Base-by-base conservation (phyloP, 2,888 invertebrate genomes). In the Steinernema scapterisci region DNA sequence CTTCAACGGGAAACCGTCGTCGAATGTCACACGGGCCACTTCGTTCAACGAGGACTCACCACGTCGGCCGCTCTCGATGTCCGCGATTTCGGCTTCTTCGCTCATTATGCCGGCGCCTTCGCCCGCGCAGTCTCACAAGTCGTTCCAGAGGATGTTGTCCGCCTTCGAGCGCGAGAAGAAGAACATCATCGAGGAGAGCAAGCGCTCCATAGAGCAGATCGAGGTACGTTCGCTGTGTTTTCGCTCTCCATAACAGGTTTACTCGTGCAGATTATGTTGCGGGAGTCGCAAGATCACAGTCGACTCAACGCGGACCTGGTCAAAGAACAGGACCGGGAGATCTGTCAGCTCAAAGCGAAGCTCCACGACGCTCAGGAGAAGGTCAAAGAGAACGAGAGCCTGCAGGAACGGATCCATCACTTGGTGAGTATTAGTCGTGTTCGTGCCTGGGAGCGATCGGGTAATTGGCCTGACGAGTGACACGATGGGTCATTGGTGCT, bases 121-220 rank as follows among this genome's bases (percentile, higher is more conserved):
- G 48, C 16, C 48, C 5, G 3, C 38, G 5, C 38, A 38, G 9
- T 38, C 38, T 9, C 21, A 31, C 31, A 63, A 63, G 16, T 25
- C 63, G 31, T 63, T 63, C 63, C 63, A 63, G 63, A 9, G 63
- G 31, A 63, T 63, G 63, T 5, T 63, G 1, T 63, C 63, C 63
- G 63, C 63, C 63, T 63, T 63, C 63, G 63, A 63, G 63, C 27
- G 63, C 2, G 63, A 63, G 63, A 63, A 63, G 63, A 63, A 63
- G 63, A 63, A 63, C 38, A 63, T 63, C 63, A 31, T 63, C 63
- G 63, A 63, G 7, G 63, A 63, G 63, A 63, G 63, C 63, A 63
- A 63, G 16, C 63, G 38, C 27, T 63, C 63, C 63, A 63, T 63
- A 16, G 63, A 63, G 63, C 63, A 63, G 63, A 63, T 63, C 31